Percentiles rank a stretch among this genome's conserved stretches.
Evolutionary conservation across 2,113 vertebrate species (phyloP).

Genomic region (Tenebrosternarchus preto): DNA sequence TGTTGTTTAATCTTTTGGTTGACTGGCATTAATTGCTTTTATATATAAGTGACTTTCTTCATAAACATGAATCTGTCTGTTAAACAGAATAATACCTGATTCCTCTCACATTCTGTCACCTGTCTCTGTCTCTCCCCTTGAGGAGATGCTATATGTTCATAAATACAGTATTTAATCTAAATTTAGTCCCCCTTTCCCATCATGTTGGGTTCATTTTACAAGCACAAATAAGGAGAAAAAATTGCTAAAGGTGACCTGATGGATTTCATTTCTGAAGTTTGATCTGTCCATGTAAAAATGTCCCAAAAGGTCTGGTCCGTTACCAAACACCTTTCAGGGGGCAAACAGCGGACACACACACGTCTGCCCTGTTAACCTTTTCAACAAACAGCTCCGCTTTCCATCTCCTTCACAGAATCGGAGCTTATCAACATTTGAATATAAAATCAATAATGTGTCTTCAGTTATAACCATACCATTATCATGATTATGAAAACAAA

Average conservation of each 20-base stretch:
- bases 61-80: constrained; percentile 6
- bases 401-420: constrained; percentile 16
- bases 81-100: constrained; percentile 9
- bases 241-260: constrained; percentile 78
- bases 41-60: no score
- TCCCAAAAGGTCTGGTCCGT: constrained; percentile 68
- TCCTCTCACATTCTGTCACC: not conserved
- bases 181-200: constrained; percentile 70
- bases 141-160: constrained; percentile 62
- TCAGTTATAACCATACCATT: not conserved
- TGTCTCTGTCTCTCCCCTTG: constrained; percentile 28
- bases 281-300: constrained; percentile 72
- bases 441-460: constrained; percentile 18
- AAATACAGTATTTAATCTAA: constrained; percentile 69
- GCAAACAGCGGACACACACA: constrained; percentile 33
- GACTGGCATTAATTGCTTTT: no score
- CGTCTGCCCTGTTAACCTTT: constrained; percentile 37
- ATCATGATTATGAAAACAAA: constrained; percentile 11
- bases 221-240: constrained; percentile 60
- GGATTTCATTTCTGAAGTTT: constrained; percentile 78
- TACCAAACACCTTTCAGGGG: constrained; percentile 67
- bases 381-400: constrained; percentile 16
- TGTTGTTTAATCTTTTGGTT: not conserved
- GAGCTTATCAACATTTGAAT: not conserved
- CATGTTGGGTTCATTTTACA: constrained; percentile 74